Evolutionary conservation across 2,888 invertebrate species (phyloP).

Genomic region (Coenonympha glycerion): DNA sequence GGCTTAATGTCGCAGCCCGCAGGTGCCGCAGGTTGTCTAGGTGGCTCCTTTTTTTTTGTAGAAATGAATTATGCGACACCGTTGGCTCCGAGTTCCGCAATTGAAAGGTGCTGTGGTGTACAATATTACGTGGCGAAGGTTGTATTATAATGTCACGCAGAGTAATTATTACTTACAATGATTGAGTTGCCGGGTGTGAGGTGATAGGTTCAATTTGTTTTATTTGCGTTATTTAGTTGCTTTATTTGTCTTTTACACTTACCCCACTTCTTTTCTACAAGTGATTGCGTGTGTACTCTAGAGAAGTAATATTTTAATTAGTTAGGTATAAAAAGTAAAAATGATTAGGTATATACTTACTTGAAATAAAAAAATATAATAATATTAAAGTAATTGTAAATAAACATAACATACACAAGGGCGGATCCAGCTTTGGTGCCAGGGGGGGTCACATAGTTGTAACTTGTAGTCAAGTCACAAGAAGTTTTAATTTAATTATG

Average conservation of each 20-base stretch:
- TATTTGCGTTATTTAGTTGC: neutral
- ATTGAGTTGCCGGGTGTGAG: constrained; percentile 4
- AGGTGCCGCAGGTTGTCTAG: constrained; percentile 46
- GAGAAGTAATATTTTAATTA: no score
- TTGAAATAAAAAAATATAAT: no score
- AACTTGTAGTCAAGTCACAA: no score
- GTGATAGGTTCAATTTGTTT: neutral
- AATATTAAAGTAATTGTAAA: no score
- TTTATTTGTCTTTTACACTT: neutral
- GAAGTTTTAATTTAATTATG: no score
- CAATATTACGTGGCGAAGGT: constrained; percentile 14
- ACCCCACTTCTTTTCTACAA: no score
- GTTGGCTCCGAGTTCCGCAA: constrained; percentile 27
- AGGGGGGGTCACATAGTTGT: no score
- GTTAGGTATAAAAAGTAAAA: no score
- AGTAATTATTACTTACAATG: constrained; percentile 5
- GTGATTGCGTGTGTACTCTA: no score
- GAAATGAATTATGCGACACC: constrained; percentile 30
- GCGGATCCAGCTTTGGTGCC: no score
- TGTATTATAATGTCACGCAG: constrained; percentile 2
- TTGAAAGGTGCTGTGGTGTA: constrained; percentile 17
- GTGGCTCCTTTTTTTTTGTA: constrained; percentile 42
- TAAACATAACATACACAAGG: no score
- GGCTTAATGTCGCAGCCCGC: constrained; percentile 45
- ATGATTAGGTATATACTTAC: no score